Evolutionary conservation across 2,113 vertebrate species (phyloP), one percentile per base, ranked within the genome.

Genomic region (Phoxinus phoxinus): DNA sequence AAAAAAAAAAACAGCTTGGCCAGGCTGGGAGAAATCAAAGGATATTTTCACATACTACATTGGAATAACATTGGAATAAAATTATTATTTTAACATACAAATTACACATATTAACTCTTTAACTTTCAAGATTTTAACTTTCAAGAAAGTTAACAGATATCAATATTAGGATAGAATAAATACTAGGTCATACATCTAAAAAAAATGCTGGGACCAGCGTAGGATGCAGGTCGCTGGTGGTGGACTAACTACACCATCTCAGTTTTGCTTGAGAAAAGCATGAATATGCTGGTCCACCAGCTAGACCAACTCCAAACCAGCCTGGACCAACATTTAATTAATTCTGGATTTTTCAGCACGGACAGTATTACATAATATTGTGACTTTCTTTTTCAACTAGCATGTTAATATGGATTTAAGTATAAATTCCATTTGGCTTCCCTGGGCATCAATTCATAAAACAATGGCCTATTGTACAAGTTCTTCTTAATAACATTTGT

Each of bases 401-500:
- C 3, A 30, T 23, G 25, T 79, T 41, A 41, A 59, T 25, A 17
- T 79, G 23, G 56, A 59, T 41, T 51, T 9, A 41, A 41, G 41
- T 41, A 41, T 41, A 41, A 41, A 23, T 23, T 72, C 21, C 5
- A 21, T 72, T 41, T 41, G 35, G 10, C 4, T 72, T 41, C 11
- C 12, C 23, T 4, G 10, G 21, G 10, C 69, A 23, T 12, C 21
- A 12, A 41, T n/a, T 58, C 11, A 37, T 78, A 58, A 56, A 78
- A 53, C 25, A 32, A 59, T 56, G 53, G 53, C 19, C 53, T 56
- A 56, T 80, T 83, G 17, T 37, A 30, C 51, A 13, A 63, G 19
- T 6, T 80, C 4, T 81, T 84, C 19, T 71, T 76, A 21, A 75
- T 51, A 61, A 59, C n/a, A 73, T 27, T 30, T 58, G 41, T 59